These are phyloP conservation scores for Microplitis deprimator DNA, from an alignment of 2,888 invertebrate species.

Conservation along the genomic window DNA sequence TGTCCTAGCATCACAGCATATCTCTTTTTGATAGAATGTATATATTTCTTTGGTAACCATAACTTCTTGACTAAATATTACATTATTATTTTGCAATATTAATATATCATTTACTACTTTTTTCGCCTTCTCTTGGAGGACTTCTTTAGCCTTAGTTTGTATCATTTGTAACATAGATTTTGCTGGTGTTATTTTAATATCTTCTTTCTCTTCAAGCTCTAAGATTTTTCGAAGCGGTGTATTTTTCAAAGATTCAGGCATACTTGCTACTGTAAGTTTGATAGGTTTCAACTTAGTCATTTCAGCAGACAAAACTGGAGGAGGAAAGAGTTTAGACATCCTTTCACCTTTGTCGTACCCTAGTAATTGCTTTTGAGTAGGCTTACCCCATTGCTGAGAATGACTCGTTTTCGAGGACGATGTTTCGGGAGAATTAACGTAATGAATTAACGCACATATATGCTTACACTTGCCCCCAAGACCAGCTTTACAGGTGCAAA, in stretches of 20 bases:
- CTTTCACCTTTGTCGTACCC: slow-evolving; percentile 45
- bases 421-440: slow-evolving; percentile 45
- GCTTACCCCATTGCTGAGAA: slow-evolving; percentile 48
- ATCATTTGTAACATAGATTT: slow-evolving; percentile 43
- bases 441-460: slow-evolving; percentile 46
- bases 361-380: slow-evolving; percentile 44
- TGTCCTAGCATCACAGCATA: slow-evolving; percentile 41
- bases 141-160: slow-evolving; percentile 29
- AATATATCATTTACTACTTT: slow-evolving; percentile 38
- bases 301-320: slow-evolving; percentile 25
- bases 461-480: slow-evolving; percentile 47
- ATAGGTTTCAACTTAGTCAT: slow-evolving; percentile 21
- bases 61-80: slow-evolving; percentile 27
- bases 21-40: slow-evolving; percentile 40
- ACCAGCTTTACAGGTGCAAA: slow-evolving; percentile 45
- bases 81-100: slow-evolving; percentile 32
- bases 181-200: slow-evolving; percentile 45
- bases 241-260: slow-evolving; percentile 31
- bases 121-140: slow-evolving; percentile 24
- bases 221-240: slow-evolving; percentile 43
- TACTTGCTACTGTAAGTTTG: slow-evolving; percentile 16
- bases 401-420: slow-evolving; percentile 47
- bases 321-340: slow-evolving; percentile 43
- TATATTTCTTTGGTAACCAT: slow-evolving; percentile 29
- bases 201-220: slow-evolving; percentile 45